Conservation (phyloP, 2,888 invertebrate species). For the Linnaemya tessellans region DNA sequence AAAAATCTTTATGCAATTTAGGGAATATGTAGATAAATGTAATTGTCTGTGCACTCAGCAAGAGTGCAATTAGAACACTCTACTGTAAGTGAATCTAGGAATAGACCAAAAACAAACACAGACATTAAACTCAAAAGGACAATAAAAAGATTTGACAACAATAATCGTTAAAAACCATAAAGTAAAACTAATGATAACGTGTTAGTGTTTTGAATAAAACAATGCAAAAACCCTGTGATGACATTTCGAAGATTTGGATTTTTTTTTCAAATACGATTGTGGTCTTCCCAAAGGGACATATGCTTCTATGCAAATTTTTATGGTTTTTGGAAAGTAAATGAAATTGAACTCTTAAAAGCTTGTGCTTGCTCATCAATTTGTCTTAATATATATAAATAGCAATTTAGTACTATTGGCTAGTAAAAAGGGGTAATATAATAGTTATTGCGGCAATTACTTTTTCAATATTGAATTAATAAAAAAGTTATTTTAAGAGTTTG, state of each 20-base stretch:
- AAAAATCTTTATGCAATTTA: slow-evolving; percentile 56
- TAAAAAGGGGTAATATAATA: background rate
- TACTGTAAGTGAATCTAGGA: slow-evolving; percentile 1
- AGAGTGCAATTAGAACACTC: slow-evolving; percentile 52
- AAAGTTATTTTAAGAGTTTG: background rate
- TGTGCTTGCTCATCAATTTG: background rate
- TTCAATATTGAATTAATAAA: background rate
- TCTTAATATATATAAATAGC: background rate
- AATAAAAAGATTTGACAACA: slow-evolving; percentile 47
- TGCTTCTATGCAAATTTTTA: slow-evolving; percentile 1
- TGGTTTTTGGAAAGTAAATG: background rate
- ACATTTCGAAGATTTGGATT: slow-evolving; percentile 13
- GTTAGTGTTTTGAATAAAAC: slow-evolving; percentile 34
- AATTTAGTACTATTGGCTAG: background rate
- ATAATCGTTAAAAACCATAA: slow-evolving; percentile 57
- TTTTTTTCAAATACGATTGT: background rate
- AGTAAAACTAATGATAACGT: slow-evolving; percentile 49
- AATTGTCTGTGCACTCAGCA: slow-evolving; percentile 53
- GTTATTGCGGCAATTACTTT: background rate
- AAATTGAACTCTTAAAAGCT: background rate
- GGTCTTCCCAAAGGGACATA: slow-evolving; percentile 3
- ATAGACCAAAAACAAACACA: background rate
- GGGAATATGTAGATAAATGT: slow-evolving; percentile 37
- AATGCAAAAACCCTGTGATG: slow-evolving; percentile 21
- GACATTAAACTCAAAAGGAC: slow-evolving; percentile 22